Percentiles rank a stretch among this genome's conserved stretches.
Evolutionary conservation across 2,113 vertebrate species (phyloP).

Genomic region (Phalacrocorax pelagicus): DNA sequence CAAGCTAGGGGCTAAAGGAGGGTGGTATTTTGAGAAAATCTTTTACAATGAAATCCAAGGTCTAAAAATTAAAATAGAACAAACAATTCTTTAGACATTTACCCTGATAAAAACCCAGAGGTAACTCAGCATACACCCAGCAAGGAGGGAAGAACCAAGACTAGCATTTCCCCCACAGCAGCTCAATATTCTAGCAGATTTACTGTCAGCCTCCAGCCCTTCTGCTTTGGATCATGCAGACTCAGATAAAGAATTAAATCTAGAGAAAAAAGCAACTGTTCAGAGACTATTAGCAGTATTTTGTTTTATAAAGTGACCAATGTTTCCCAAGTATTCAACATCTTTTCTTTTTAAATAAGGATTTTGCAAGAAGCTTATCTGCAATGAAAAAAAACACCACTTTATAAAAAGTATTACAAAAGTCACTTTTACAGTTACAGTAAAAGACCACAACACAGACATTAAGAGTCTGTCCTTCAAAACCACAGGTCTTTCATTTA

Average conservation of each 20-base stretch:
- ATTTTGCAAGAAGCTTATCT: constrained; percentile 60
- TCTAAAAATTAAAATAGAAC: not conserved
- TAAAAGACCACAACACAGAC: constrained; percentile 57
- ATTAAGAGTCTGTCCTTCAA: constrained; percentile 44
- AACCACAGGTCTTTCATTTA: constrained; percentile 61
- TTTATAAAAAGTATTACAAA: constrained; percentile 51
- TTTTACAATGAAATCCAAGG: not conserved
- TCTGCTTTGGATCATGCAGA: constrained; percentile 5
- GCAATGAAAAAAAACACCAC: not conserved
- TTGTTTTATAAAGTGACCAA: constrained; percentile 32
- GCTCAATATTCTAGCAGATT: not conserved
- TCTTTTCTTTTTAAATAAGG: constrained; percentile 20
- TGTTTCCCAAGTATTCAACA: constrained; percentile 18
- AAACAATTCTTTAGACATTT: not conserved
- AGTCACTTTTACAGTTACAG: constrained; percentile 61
- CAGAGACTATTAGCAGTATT: constrained; percentile 1
- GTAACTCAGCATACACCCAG: not conserved
- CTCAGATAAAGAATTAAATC: not conserved
- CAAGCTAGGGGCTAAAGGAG: not conserved
- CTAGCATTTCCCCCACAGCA: not conserved
- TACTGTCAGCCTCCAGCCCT: constrained; percentile 1
- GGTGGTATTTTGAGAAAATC: not conserved
- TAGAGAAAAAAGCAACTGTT: constrained; percentile 23
- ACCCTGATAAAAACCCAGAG: not conserved
- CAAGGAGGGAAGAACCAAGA: not conserved